A percentile compares a stretch with the other conserved stretches of the same genome.
Evolutionary conservation across 2,888 invertebrate genomes (phyloP).

Genomic region (Cephalotes varians): DNA sequence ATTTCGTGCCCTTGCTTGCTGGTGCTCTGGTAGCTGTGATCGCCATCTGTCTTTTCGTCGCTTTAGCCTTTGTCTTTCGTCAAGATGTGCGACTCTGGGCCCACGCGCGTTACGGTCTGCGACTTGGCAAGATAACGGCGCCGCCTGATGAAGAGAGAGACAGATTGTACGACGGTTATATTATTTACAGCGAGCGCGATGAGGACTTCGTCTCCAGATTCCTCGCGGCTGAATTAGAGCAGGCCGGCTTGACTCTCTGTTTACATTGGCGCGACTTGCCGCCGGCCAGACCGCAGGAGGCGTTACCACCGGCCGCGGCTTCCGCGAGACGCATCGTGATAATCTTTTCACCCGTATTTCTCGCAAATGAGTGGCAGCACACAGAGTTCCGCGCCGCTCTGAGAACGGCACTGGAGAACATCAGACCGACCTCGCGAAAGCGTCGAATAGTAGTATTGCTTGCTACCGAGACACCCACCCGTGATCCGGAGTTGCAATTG

Average conservation of each 20-base stretch:
- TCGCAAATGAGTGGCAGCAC: conserved; percentile 94
- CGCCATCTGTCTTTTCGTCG: conserved; percentile 90
- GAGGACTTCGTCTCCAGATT: conserved; percentile 90
- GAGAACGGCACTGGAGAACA: conserved; percentile 91
- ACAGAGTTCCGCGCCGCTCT: conserved; percentile 94
- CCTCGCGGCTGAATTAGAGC: conserved; percentile 91
- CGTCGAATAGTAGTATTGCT: conserved; percentile 85
- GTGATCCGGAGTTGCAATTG: conserved; percentile 92
- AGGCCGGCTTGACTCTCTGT: conserved; percentile 89
- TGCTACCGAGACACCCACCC: conserved; percentile 90
- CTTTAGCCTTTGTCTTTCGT: conserved; percentile 91
- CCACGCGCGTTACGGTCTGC: conserved; percentile 92
- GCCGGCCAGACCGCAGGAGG: conserved; percentile 86
- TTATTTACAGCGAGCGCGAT: conserved; percentile 94
- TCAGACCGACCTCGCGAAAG: conserved; percentile 81
- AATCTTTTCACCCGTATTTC: conserved; percentile 92
- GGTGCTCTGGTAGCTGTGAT: conserved; percentile 90
- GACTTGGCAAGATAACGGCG: conserved; percentile 86
- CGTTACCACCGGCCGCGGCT: conserved; percentile 88
- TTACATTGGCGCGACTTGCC: conserved; percentile 86
- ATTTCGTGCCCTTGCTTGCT: conserved; percentile 91
- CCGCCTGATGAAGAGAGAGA: conserved; percentile 87
- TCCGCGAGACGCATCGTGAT: conserved; percentile 92
- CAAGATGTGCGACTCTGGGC: conserved; percentile 93
- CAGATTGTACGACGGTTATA: conserved; percentile 93